A percentile compares a stretch with the other conserved stretches of the same genome.
phyloP scores from a whole-genome alignment of 1,140 invertebrate species.

The Propsilocerus akamusi region DNA sequence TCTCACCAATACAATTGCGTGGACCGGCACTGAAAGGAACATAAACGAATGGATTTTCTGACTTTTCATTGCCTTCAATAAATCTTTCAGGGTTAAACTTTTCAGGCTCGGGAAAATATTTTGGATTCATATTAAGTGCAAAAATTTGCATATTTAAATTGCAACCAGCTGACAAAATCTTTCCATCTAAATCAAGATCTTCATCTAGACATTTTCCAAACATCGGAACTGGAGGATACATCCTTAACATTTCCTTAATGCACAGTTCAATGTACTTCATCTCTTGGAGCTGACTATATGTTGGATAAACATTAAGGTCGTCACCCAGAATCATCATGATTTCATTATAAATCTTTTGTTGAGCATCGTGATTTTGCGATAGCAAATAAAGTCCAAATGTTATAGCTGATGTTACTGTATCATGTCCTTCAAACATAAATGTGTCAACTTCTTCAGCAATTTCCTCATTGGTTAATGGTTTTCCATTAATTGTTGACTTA shows the following conservation, averaged over 20 bases:
- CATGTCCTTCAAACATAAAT: slow-evolving; percentile 19
- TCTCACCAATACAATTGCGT: slow-evolving; percentile 36
- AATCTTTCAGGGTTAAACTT: slow-evolving; percentile 45
- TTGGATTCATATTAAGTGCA: slow-evolving; percentile 37
- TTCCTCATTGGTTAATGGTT: background rate
- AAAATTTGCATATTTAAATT: slow-evolving; percentile 43
- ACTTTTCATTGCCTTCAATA: slow-evolving; percentile 19
- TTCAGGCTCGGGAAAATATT: slow-evolving; percentile 36
- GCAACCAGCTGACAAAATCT: slow-evolving; percentile 39
- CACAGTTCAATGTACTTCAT: slow-evolving; percentile 38
- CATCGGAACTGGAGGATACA: slow-evolving; percentile 43
- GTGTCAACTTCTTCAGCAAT: slow-evolving; percentile 3
- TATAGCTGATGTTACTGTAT: slow-evolving; percentile 15
- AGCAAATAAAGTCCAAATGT: slow-evolving; percentile 18
- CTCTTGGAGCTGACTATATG: slow-evolving; percentile 26
- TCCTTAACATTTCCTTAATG: slow-evolving; percentile 38
- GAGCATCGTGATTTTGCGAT: slow-evolving; percentile 18
- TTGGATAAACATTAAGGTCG: slow-evolving; percentile 17
- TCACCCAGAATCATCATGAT: slow-evolving; percentile 29
- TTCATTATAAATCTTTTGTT: slow-evolving; percentile 36
- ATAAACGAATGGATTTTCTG: slow-evolving; percentile 28
- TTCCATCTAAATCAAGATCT: slow-evolving; percentile 27
- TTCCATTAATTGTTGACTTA: background rate
- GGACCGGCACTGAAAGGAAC: slow-evolving; percentile 44
- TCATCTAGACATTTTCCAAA: slow-evolving; percentile 26